phyloP scores from a whole-genome alignment of 2,113 vertebrate genomes.

The Corythornis vintsioides region DNA sequence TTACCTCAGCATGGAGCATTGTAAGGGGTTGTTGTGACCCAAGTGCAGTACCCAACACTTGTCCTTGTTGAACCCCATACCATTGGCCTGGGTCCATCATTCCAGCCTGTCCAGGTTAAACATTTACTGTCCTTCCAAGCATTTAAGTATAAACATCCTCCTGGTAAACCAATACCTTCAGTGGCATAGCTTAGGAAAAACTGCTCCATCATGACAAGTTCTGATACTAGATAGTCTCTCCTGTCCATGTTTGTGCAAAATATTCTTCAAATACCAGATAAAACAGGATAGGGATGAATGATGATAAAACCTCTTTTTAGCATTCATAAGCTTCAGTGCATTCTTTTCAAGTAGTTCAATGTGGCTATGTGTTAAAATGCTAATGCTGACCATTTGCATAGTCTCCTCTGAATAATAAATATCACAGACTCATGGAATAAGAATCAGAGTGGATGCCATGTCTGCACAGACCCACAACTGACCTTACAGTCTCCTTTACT shows the following conservation, averaged over 20 bases:
- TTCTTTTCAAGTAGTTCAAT: background rate
- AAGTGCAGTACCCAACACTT: too few species aligned
- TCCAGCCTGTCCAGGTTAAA: too few species aligned
- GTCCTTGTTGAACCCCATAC: too few species aligned
- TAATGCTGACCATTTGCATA: background rate
- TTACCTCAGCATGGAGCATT: too few species aligned
- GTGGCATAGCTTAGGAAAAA: background rate
- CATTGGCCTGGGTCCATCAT: too few species aligned
- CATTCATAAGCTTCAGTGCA: background rate
- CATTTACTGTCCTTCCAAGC: background rate
- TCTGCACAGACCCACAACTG: background rate
- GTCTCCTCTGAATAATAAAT: background rate
- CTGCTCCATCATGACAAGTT: background rate
- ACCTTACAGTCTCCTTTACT: background rate
- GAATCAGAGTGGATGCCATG: background rate
- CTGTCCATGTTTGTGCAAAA: background rate
- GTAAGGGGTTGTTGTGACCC: too few species aligned
- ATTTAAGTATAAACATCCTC: background rate
- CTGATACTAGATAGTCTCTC: background rate
- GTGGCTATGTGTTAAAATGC: background rate
- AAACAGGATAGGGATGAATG: fast-evolving
- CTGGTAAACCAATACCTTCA: background rate
- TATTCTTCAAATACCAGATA: background rate
- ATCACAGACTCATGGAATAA: background rate
- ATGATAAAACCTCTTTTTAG: background rate